phyloP scores from a whole-genome alignment of 1,140 invertebrate species.

The Drosophila bocki region DNA sequence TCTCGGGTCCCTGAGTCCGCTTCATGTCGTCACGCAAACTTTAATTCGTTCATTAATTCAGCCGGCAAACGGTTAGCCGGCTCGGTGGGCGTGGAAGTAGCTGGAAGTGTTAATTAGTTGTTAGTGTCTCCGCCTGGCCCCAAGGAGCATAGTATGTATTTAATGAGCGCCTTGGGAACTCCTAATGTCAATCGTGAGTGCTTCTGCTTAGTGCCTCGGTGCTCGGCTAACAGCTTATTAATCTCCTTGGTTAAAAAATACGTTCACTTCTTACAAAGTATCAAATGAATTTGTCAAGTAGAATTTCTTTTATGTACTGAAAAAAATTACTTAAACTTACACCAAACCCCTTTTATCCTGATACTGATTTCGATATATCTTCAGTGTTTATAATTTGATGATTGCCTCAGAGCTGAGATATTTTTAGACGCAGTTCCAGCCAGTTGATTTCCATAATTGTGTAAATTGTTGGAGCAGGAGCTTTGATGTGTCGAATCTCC shows the following conservation, averaged over 20 bases:
- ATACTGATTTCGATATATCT: not conserved
- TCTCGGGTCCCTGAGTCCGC: conserved; percentile 29
- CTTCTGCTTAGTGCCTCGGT: conserved; percentile 24
- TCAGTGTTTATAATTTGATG: conserved; percentile 9
- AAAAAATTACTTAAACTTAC: not conserved
- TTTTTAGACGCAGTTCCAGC: conserved; percentile 11
- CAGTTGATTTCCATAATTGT: conserved; percentile 67
- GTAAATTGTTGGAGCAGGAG: conserved; percentile 46
- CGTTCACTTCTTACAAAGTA: not conserved
- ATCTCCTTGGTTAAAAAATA: conserved; percentile 47
- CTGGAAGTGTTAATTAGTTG: conserved; percentile 83
- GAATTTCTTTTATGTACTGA: not conserved
- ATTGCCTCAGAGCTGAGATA: not conserved
- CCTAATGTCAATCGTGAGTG: conserved; percentile 61
- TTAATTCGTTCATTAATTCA: conserved; percentile 80
- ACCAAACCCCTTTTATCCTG: too few species aligned
- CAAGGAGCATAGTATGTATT: conserved; percentile 20
- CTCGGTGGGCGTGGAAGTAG: conserved; percentile 76
- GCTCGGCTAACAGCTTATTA: conserved; percentile 38
- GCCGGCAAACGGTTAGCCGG: conserved; percentile 73
- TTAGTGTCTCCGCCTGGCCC: conserved; percentile 58
- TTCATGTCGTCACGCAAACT: conserved; percentile 81
- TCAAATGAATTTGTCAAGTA: conserved; percentile 34
- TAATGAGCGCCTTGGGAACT: conserved; percentile 60
- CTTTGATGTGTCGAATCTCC: conserved; percentile 54